Base-by-base conservation (phyloP, 2,797 vertebrate genomes). In the Echeneis naucrates region DNA sequence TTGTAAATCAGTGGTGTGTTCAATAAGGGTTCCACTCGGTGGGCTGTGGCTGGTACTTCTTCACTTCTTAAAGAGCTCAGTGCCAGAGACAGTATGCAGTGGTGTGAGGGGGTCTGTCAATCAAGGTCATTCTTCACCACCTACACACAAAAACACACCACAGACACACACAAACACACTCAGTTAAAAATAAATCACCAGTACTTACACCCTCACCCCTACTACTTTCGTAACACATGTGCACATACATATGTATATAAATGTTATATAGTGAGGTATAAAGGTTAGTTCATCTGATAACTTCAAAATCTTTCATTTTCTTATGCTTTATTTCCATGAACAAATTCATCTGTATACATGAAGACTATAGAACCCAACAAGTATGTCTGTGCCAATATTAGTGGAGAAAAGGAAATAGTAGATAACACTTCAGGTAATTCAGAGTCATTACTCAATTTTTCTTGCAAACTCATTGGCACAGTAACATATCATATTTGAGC, bases 1-100 rank as follows among this genome's bases (percentile, higher is more conserved):
- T 77, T 72, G 79, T 87, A 91, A 93, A 91, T 90, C 87, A 92
- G 78, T 53, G 51, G 44, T 42, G 61, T 38, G 64, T 64, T 92
- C 54, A 27, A 88, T 90, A 86, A 87, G 59, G 52, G 77, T 72
- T 87, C 72, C 55, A 71, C 75, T 84, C 37, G 40, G 78, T 65
- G 64, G 83, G 62, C 72, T 78, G 66, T 59, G 56, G 55, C 51
- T 27, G 37, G 68, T 64, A 86, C 42, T 88, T 71, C 71, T 77
- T 88, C 82, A 74, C 81, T 81, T 73, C 73, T 78, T 89, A 78
- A 87, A 89, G 79, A 87, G 80, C 57, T 70, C 52, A 61, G 35
- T 72, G 69, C 56, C 68, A 61, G 51, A 80, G 60, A 59, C 23
- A 42, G 78, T 45, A 47, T 63, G 8, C 16, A 19, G 17, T 42